Evolutionary conservation across 1,140 invertebrate species (phyloP).

Genomic region (Sesamia nonagrioides): DNA sequence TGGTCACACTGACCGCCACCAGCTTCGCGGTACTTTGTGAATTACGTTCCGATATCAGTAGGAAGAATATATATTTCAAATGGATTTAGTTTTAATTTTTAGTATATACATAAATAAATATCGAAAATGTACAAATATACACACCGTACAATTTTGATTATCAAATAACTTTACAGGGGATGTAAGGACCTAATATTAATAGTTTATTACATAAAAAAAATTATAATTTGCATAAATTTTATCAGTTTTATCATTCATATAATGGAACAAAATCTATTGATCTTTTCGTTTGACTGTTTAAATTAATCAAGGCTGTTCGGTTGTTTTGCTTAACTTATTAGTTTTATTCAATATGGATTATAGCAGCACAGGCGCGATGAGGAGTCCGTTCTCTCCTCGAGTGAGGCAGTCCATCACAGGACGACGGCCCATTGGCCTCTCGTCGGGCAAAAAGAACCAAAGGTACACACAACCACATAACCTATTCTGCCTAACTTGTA

Average conservation of each 20-base stretch:
- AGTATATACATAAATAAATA: too few species aligned
- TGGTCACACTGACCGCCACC: too few species aligned
- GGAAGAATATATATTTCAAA: too few species aligned
- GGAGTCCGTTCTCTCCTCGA: slow-evolving; percentile 87
- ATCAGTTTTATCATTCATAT: background rate
- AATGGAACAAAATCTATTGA: slow-evolving; percentile 17
- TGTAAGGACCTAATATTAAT: too few species aligned
- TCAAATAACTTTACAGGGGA: too few species aligned
- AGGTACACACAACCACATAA: slow-evolving; percentile 74
- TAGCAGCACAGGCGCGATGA: slow-evolving; percentile 77
- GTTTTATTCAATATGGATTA: slow-evolving; percentile 78
- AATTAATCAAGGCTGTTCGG: slow-evolving; percentile 46
- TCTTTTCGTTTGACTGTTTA: slow-evolving; percentile 48
- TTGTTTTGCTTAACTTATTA: slow-evolving; percentile 52
- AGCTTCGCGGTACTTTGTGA: background rate
- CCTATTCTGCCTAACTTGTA: slow-evolving; percentile 53
- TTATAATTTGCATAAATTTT: background rate
- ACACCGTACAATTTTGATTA: too few species aligned
- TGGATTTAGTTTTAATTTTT: too few species aligned
- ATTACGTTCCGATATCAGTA: too few species aligned
- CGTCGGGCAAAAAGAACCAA: slow-evolving; percentile 82
- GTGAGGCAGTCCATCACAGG: slow-evolving; percentile 79
- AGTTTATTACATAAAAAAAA: too few species aligned
- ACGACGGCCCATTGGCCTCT: slow-evolving; percentile 75
- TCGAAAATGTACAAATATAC: too few species aligned